Evolutionary conservation across 2,113 vertebrate species (phyloP), one percentile per base, ranked within the genome.

Genomic region (Chelonoidis abingdonii): DNA sequence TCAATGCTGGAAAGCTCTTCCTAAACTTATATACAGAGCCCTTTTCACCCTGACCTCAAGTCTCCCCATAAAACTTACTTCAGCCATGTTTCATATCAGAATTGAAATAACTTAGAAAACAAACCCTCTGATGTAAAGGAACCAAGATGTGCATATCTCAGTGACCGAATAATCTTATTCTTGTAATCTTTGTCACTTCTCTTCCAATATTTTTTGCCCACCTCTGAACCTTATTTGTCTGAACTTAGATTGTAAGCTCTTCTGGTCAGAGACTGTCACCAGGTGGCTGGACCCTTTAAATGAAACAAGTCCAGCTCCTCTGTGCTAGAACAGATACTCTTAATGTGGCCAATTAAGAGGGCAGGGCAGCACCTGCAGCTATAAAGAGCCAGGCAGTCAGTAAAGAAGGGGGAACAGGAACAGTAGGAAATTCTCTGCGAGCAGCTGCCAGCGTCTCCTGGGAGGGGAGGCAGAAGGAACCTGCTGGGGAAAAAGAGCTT

Each of bases 61-160:
- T 78, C 27, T 88, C 62, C 75, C 10, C 65, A 59, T 85, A 62
- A 84, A 91, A 82, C 38, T 83, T 84, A 69, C 31, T 62, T 59
- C 27, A 31, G 16, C 4, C 29, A 72, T 35, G 14, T 25, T 75
- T 24, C 53, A 62, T 84, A 47, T 84, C 84, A 80, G 22, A 56
- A 84, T 0, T 6, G 47, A 87, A n/a, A 91, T 81, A 69, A 72
- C 38, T 86, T 81, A 47, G 29, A 88, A 56, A 92, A 49, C 31
- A 14, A 96, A 8, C 79, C 44, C 41, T 84, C 62, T 80, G 53
- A 69, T 10, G 13, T 62, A 92, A 83, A 1, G 3, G 21, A 88
- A 72, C 52, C 53, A n/a, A 25, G 2, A 22, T 22, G 56, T 49
- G 80, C 11, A 49, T 11, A 13, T 50, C 49, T 3, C 62, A 89